Base-by-base conservation (phyloP, 2,113 vertebrate species). In the Lipophrys pholis region DNA sequence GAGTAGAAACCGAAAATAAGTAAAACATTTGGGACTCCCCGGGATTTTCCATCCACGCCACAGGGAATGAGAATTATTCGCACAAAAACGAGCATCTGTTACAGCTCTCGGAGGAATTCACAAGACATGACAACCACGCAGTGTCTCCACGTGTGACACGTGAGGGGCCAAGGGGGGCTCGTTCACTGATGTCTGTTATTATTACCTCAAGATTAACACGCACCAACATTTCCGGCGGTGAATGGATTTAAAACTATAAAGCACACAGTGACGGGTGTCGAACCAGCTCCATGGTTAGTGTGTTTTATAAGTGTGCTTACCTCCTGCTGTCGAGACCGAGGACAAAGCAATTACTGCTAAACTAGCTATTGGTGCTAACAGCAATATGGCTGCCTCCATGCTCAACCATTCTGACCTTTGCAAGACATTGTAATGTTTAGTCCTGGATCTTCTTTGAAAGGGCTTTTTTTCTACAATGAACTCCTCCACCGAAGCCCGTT, bases 351-450 rank as follows among this genome's bases (percentile, higher is more conserved):
- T 63, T 30, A 17, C 40, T 30, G 21, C 21, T 2, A 30, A 4
- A 4, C 21, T 30, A 30, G 21, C 21, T 30, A 30, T 4, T 11
- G 62, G 71, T 42, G 65, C 59, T 50, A 45, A 56, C 87, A 90
- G 73, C 90, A 95, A 94, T 38, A 95, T 95, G 94, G 94, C 94
- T 60, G 93, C 93, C 88, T 87, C 93, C 93, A 92, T 86, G 73
- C 77, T 78, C 90, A 90, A 93, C 94, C 93, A 91, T 90, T 90
- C 89, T 95, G 94, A 95, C 94, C 94, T 95, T 92, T 94, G 83
- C 75, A 77, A 90, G 88, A 84, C 86, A 85, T 78, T 81, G 70
- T 72, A 45, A 38, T 53, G n/a, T 76, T 66, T 5, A 36, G 14
- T 81, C 64, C 54, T 8, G 3, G 46, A 1, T 17, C 6, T 9